These are phyloP conservation scores for Macaca mulatta DNA, from an alignment of 2,113 vertebrate species.

Conservation along the genomic window DNA sequence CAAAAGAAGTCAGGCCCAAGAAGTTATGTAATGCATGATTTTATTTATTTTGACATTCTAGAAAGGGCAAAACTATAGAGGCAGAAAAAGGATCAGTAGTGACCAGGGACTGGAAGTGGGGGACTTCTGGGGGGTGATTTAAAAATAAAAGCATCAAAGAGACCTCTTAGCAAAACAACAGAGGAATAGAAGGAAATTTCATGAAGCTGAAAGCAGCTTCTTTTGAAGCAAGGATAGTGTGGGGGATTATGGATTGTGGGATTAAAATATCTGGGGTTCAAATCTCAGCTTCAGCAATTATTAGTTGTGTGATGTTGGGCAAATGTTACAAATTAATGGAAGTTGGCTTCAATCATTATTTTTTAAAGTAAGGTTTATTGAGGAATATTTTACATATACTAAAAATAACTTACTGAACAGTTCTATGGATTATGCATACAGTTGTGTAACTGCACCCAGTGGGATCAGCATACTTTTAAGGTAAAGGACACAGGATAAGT, in stretches of 20 bases:
- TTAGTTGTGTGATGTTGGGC: neutral
- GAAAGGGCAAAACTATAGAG: neutral
- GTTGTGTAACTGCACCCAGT: no score
- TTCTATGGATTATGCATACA: no score
- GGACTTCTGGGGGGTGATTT: neutral
- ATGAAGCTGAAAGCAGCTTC: neutral
- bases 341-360: neutral
- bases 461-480: neutral
- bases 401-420: no score
- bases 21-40: neutral
- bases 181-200: neutral
- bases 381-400: no score
- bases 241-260: neutral
- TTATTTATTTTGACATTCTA: neutral
- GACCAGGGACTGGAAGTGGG: neutral
- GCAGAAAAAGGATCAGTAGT: neutral
- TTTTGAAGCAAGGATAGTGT: neutral
- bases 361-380: no score
- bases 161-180: neutral
- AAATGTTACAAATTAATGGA: neutral
- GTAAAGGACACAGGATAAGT: neutral
- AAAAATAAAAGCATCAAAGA: neutral
- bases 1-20: neutral
- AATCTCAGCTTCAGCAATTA: neutral
- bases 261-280: neutral